Evolutionary conservation across 2,888 invertebrate species (phyloP).

Genomic region (Imbricaverruca yamaguchii): DNA sequence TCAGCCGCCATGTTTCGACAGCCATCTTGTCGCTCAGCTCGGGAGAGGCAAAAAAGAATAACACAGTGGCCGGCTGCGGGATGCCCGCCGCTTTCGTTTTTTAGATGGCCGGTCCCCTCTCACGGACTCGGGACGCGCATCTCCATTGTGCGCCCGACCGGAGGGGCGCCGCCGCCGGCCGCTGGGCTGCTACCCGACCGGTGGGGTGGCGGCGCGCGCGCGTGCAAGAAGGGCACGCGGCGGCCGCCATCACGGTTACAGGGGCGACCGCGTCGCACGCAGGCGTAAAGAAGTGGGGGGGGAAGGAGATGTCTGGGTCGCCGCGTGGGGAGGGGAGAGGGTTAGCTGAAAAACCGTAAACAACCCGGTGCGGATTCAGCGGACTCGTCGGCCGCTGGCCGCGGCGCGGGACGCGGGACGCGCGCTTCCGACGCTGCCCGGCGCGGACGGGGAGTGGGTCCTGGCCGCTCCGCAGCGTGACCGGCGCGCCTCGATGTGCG

Average conservation of each 20-base stretch:
- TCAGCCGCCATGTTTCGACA: neutral
- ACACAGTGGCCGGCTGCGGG: neutral
- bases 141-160: constrained; percentile 21
- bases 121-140: neutral
- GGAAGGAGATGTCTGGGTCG: constrained; percentile 11
- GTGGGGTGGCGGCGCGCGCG: constrained; percentile 30
- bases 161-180: constrained; percentile 24
- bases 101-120: neutral
- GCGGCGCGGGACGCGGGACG: too few relatives aligned
- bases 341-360: constrained; percentile 12
- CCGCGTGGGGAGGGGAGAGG: constrained; percentile 19
- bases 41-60: neutral
- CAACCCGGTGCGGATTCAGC: constrained; percentile 13
- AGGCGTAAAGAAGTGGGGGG: constrained; percentile 17
- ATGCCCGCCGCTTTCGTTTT: neutral
- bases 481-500: too few relatives aligned
- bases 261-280: constrained; percentile 74
- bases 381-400: neutral
- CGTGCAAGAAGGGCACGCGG: constrained; percentile 76
- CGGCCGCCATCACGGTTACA: constrained; percentile 97
- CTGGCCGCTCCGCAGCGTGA: too few relatives aligned
- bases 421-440: too few relatives aligned
- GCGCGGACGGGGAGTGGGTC: too few relatives aligned
- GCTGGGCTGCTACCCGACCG: constrained; percentile 18
- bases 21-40: neutral